These are phyloP conservation scores for Drosophila bipectinata DNA, from an alignment of 1,140 invertebrate genomes.

Conservation along the genomic window DNA sequence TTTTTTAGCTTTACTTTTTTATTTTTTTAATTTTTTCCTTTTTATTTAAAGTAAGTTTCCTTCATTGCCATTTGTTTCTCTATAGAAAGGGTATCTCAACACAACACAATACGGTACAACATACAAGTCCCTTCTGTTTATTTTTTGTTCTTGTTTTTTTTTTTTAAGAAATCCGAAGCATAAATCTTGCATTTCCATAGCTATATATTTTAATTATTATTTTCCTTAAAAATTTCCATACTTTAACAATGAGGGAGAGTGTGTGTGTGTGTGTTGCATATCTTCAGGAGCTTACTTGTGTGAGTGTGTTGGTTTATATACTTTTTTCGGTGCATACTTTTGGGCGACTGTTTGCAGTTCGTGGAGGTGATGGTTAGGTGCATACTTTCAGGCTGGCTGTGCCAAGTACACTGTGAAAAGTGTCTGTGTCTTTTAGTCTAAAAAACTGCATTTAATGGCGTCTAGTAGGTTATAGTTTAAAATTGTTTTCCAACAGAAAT, in stretches of 20 bases:
- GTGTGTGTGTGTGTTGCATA: not conserved
- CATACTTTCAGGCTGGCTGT: conserved; percentile 25
- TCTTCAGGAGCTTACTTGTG: conserved; percentile 7
- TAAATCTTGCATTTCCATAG: conserved; percentile 25
- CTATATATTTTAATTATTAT: conserved; percentile 24
- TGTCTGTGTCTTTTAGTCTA: not conserved
- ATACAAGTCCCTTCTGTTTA: conserved; percentile 35
- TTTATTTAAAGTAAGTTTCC: conserved; percentile 42
- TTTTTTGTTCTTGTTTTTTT: not conserved
- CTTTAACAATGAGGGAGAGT: conserved; percentile 27
- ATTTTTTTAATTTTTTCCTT: not conserved
- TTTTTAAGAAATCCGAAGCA: conserved; percentile 29
- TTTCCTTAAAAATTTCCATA: conserved; percentile 33
- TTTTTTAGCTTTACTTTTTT: not conserved
- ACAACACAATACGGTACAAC: conserved; percentile 44
- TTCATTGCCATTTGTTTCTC: conserved; percentile 54
- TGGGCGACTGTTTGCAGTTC: conserved; percentile 13
- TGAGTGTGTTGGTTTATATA: conserved; percentile 20
- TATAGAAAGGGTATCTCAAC: conserved; percentile 23
- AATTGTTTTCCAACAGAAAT: conserved; percentile 7
- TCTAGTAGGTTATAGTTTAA: conserved; percentile 19
- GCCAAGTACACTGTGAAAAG: conserved; percentile 17
- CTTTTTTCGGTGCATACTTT: conserved; percentile 24
- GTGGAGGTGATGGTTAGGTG: conserved; percentile 27
- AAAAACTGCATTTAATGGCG: conserved; percentile 14